These are phyloP conservation scores for Portevinia maculata DNA, from an alignment of 2,888 invertebrate genomes.

Conservation along the genomic window DNA sequence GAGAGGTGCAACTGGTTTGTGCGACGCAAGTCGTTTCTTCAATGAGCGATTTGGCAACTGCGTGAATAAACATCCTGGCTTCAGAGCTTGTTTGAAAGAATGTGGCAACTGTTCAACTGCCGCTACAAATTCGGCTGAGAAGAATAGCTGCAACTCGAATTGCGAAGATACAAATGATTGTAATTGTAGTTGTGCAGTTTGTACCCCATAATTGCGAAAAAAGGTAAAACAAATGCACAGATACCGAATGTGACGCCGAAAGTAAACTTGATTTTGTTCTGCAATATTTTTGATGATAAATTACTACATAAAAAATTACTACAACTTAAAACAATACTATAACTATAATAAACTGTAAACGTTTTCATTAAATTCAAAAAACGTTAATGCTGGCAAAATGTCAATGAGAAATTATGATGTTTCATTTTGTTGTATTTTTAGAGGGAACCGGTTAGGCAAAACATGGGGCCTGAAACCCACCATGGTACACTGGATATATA, in stretches of 20 bases:
- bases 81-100: background rate
- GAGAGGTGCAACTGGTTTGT: conserved; percentile 52
- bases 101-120: background rate
- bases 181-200: background rate
- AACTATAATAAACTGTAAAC: too few relatives aligned
- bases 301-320: too few relatives aligned
- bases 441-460: too few relatives aligned
- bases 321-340: too few relatives aligned
- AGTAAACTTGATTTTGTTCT: too few relatives aligned
- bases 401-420: too few relatives aligned
- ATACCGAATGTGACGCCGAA: background rate
- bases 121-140: background rate
- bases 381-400: too few relatives aligned
- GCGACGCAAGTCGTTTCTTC: conserved; percentile 71
- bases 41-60: conserved; percentile 75
- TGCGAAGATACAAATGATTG: background rate
- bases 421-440: too few relatives aligned
- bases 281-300: too few relatives aligned
- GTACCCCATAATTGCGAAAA: background rate
- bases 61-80: conserved; percentile 54
- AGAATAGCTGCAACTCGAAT: background rate
- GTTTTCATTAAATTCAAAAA: too few relatives aligned
- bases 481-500: too few relatives aligned
- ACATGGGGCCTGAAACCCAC: too few relatives aligned
- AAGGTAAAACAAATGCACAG: background rate